phyloP scores from a whole-genome alignment of 2,113 vertebrate genomes.

The Ochotona princeps region DNA sequence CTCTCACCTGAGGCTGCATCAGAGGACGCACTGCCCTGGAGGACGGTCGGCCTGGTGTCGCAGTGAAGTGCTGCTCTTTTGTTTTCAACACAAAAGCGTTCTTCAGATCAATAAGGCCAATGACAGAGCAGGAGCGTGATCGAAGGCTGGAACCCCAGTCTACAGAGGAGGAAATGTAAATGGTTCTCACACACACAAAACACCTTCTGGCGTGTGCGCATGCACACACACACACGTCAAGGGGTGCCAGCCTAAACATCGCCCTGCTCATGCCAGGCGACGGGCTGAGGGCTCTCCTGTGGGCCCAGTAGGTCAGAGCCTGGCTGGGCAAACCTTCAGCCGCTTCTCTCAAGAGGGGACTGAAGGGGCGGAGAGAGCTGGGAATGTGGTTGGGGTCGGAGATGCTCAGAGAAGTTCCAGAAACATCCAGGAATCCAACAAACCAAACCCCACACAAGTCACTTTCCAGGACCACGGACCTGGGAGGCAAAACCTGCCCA shows the following conservation, averaged over 20 bases:
- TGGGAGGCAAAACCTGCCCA: too few species aligned
- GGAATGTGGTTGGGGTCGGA: background rate
- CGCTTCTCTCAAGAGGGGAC: background rate
- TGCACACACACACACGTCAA: background rate
- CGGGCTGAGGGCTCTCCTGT: background rate
- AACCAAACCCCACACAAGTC: background rate
- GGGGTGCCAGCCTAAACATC: too few species aligned
- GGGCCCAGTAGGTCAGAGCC: too few species aligned
- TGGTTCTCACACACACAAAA: background rate
- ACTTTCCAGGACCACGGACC: too few species aligned
- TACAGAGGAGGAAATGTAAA: background rate
- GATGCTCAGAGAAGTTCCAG: background rate
- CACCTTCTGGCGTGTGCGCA: too few species aligned
- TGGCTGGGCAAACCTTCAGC: background rate
- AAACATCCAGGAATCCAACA: too few species aligned
- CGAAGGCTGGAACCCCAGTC: background rate
- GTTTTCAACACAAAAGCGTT: background rate
- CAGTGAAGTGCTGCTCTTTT: background rate
- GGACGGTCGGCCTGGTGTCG: too few species aligned
- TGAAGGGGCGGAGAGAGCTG: background rate
- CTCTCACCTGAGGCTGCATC: too few species aligned
- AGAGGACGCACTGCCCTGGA: too few species aligned
- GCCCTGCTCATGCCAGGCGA: too few species aligned
- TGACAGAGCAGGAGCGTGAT: background rate
- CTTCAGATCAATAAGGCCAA: background rate